These are phyloP conservation scores for Xenops minutus DNA, from an alignment of 2,797 vertebrate genomes.

Conservation along the genomic window DNA sequence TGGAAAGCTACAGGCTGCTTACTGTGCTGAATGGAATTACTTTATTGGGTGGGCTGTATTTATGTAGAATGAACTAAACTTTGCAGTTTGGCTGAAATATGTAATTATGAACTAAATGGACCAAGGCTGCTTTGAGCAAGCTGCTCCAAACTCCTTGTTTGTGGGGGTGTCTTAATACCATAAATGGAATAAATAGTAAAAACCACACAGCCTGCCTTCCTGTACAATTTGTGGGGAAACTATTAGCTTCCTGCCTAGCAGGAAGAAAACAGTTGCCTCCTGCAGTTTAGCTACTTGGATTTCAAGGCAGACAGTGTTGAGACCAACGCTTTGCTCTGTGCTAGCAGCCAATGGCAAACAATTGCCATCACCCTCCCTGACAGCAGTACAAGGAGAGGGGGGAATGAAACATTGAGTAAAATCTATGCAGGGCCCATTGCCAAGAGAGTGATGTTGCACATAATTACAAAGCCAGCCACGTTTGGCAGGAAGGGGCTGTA, in stretches of 20 bases:
- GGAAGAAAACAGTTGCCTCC: constrained; percentile 47
- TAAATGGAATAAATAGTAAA: constrained; percentile 27
- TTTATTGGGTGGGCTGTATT: not conserved
- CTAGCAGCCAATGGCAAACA: constrained; percentile 40
- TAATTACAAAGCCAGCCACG: constrained; percentile 23
- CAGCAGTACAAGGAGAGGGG: constrained; percentile 40
- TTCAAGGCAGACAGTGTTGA: constrained; percentile 39
- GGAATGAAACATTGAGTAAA: constrained; percentile 29
- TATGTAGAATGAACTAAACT: not conserved
- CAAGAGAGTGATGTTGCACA: constrained; percentile 14
- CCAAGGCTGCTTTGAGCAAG: not conserved
- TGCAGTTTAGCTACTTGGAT: constrained; percentile 39
- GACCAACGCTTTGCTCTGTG: not conserved
- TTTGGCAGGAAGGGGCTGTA: constrained; percentile 51
- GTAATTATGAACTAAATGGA: not conserved
- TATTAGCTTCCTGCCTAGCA: constrained; percentile 39
- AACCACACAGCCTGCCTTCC: constrained; percentile 1
- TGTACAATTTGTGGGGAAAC: constrained; percentile 2
- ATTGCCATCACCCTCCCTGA: constrained; percentile 37
- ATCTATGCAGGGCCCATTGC: constrained; percentile 47
- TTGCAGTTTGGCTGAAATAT: not conserved
- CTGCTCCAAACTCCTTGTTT: not conserved
- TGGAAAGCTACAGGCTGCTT: not conserved
- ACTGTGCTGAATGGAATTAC: not conserved
- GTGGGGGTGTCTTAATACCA: not conserved